Conservation (phyloP, 2,113 vertebrate genomes). For the Aegotheles bennettii region DNA sequence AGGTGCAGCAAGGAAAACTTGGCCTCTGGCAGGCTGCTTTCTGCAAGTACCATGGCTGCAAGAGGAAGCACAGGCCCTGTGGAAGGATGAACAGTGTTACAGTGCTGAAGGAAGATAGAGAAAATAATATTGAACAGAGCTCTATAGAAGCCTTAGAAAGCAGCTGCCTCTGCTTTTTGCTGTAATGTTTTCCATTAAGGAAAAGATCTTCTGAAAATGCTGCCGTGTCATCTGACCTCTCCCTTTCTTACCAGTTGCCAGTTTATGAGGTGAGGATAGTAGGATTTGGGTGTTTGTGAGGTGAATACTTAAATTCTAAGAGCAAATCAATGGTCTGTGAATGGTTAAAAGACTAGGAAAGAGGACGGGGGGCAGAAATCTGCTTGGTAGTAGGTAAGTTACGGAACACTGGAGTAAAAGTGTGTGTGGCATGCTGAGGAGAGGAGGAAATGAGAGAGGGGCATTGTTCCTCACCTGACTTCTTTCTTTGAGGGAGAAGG, state of each 20-base stretch:
- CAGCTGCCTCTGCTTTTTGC: not conserved
- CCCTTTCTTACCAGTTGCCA: not conserved
- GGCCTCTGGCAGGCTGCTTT: too few species aligned
- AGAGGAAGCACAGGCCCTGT: rapidly evolving
- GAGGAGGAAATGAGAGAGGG: not conserved
- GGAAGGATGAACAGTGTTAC: rapidly evolving
- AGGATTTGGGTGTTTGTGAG: not conserved
- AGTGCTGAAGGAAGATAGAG: not conserved
- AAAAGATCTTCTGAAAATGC: not conserved
- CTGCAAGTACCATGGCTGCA: not conserved
- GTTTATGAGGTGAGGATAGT: not conserved
- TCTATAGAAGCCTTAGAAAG: not conserved
- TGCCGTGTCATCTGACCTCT: not conserved
- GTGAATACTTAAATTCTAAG: not conserved
- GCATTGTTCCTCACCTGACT: rapidly evolving
- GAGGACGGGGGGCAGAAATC: too few species aligned
- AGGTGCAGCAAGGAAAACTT: not conserved
- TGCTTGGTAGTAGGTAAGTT: not conserved
- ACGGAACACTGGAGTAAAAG: not conserved
- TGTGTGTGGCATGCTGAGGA: rapidly evolving
- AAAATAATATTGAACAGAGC: not conserved
- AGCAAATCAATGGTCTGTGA: not conserved
- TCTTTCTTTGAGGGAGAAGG: not conserved
- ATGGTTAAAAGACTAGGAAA: not conserved
- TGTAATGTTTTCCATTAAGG: not conserved